Base-by-base conservation (phyloP, 2,797 vertebrate genomes). In the Chaetophractus vellerosus region DNA sequence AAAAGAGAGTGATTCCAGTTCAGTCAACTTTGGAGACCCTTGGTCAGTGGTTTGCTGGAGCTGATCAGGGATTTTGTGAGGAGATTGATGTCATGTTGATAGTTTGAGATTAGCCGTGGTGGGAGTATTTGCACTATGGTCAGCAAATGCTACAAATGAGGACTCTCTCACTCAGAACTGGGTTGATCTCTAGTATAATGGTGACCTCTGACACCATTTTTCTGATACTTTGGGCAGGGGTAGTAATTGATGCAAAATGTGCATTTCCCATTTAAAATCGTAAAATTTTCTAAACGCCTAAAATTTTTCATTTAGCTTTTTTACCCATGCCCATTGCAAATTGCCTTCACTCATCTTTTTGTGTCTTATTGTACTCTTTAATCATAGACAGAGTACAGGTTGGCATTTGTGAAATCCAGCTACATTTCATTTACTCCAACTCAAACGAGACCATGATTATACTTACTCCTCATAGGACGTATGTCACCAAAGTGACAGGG, bases 371-470 rank as follows among this genome's bases (percentile, higher is more conserved):
- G 2, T 52, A 36, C 5, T 86, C 5, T 68, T 76, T 33, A 82
- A 36, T 28, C n/a, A 41, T 52, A 75, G 69, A 41, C 28, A 16
- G 33, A 21, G 8, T 55, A 4, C 1, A 4, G 15, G 21, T 64
- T 86, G 21, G 3, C 28, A 11, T 83, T 94, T 94, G 69, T 85
- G 24, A 83, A 93, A 74, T 45, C 12, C 12, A 26, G 26, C 82
- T 55, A 8, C 3, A 12, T 90, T 76, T 45, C 82, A 71, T 33
- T 78, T 68, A 55, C 36, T 31, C 1, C 1, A 41, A 21, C 19
- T 16, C 10, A 61, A 48, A 90, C 0, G 18, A 93, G 69, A 41
- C 57, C 48, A 5, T 59, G 55, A 24, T 71, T 36, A 24, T 80
- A 41, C 14, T 14, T 94, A 24, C 18, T 52, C 9, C 36, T 19